Percentiles rank a stretch among this genome's conserved stretches.
These are phyloP conservation scores for Meloidogyne exigua DNA, from an alignment of 1,140 invertebrate genomes.

Conservation along the genomic window DNA sequence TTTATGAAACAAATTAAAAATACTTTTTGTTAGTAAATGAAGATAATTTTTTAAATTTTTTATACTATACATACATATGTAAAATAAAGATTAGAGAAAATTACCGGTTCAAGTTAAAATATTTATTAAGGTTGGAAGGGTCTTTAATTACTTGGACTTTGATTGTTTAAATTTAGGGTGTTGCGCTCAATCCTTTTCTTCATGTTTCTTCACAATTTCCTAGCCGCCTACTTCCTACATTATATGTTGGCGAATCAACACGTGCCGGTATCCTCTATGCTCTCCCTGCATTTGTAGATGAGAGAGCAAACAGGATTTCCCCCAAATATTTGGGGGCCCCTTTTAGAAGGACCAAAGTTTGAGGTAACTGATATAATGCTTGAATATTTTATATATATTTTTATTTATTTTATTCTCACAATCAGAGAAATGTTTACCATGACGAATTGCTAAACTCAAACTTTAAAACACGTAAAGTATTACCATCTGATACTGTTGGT, in stretches of 20 bases:
- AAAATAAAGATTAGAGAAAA: too few relatives aligned
- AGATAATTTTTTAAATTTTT: too few relatives aligned
- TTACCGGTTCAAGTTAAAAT: too few relatives aligned
- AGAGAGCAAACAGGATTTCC: slow-evolving; percentile 69
- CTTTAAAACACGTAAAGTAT: neutral
- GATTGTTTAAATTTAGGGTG: neutral
- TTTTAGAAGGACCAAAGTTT: slow-evolving; percentile 64
- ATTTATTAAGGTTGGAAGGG: too few relatives aligned
- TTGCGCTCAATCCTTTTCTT: neutral
- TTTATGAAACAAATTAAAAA: too few relatives aligned
- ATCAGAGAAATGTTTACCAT: neutral
- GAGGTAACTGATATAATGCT: slow-evolving; percentile 1
- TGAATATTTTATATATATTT: neutral
- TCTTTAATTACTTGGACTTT: too few relatives aligned
- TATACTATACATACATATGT: too few relatives aligned
- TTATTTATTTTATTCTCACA: too few relatives aligned
- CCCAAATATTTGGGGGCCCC: slow-evolving; percentile 62
- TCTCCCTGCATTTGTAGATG: slow-evolving; percentile 83
- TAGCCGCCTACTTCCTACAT: slow-evolving; percentile 73
- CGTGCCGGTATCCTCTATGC: slow-evolving; percentile 84
- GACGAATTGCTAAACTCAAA: neutral
- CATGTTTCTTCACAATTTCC: slow-evolving; percentile 19
- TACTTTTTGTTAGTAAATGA: neutral
- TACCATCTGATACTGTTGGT: slow-evolving; percentile 29
- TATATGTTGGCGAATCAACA: slow-evolving; percentile 80